A percentile compares a stretch with the other conserved stretches of the same genome.
These are phyloP conservation scores for Bombus haemorrhoidalis DNA, from an alignment of 1,140 invertebrate species.

Conservation along the genomic window DNA sequence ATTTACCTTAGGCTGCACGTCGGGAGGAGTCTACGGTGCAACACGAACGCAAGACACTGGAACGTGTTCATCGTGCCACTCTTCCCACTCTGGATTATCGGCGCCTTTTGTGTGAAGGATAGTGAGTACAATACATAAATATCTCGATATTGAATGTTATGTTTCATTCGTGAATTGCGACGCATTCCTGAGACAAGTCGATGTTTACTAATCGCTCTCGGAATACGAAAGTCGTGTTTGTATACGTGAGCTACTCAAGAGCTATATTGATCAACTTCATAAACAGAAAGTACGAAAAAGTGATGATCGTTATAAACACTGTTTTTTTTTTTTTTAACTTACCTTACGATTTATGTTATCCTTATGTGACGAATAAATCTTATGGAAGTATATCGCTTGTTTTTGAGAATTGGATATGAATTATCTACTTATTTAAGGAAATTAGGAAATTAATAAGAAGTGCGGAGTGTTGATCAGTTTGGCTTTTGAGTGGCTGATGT, in stretches of 20 bases:
- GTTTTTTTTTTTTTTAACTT: too few species aligned
- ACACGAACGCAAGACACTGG: constrained; percentile 70
- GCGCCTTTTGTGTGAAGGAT: constrained; percentile 79
- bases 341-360: not conserved
- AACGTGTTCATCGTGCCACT: constrained; percentile 75
- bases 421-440: not conserved
- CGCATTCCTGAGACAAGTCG: not conserved
- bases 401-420: not conserved
- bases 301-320: too few species aligned
- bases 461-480: not conserved
- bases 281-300: not conserved
- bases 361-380: not conserved
- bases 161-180: not conserved
- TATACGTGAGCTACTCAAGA: not conserved
- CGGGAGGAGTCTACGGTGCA: constrained; percentile 74
- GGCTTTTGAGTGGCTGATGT: not conserved
- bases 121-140: constrained; percentile 72
- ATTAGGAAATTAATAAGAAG: not conserved
- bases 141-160: not conserved
- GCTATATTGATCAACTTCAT: not conserved
- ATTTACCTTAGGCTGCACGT: constrained; percentile 75
- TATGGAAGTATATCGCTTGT: not conserved
- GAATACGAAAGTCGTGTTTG: not conserved
- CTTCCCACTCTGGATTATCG: constrained; percentile 78
- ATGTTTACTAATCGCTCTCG: not conserved